These are phyloP conservation scores for Cinclus mexicanus DNA, from an alignment of 2,113 vertebrate species.

Conservation along the genomic window DNA sequence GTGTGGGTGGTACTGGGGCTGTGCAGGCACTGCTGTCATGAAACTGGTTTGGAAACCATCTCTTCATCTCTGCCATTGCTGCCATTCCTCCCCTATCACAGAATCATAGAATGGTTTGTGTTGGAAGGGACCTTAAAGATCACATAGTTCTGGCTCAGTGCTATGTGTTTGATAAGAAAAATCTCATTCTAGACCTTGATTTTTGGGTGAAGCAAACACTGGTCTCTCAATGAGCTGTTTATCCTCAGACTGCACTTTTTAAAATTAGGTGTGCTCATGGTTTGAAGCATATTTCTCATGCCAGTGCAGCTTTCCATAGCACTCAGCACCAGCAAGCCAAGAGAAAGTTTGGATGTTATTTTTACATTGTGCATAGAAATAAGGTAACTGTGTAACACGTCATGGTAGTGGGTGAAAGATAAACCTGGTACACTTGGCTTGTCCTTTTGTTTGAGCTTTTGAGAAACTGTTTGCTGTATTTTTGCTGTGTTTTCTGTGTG, in stretches of 20 bases:
- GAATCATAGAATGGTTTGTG: not conserved
- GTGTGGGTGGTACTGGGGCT: not conserved
- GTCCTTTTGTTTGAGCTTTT: not conserved
- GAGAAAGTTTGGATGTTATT: not conserved
- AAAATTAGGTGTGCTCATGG: not conserved
- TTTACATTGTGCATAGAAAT: rapidly evolving
- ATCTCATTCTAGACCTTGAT: not conserved
- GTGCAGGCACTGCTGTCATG: rapidly evolving
- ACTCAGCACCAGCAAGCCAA: rapidly evolving
- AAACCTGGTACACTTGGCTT: rapidly evolving
- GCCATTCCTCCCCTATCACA: rapidly evolving
- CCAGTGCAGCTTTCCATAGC: not conserved
- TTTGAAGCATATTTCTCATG: rapidly evolving
- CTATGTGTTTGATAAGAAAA: not conserved
- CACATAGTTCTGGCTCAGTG: rapidly evolving
- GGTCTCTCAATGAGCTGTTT: not conserved
- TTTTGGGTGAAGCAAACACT: not conserved
- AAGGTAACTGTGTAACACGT: rapidly evolving
- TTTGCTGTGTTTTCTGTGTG: not conserved
- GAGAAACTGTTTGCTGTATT: not conserved
- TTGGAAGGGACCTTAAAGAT: not conserved
- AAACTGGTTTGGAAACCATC: not conserved
- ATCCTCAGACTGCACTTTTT: not conserved
- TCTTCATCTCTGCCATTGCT: not conserved
- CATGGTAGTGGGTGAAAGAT: not conserved